Evolutionary conservation across 2,888 invertebrate genomes (phyloP).

Genomic region (Acronicta alni): DNA sequence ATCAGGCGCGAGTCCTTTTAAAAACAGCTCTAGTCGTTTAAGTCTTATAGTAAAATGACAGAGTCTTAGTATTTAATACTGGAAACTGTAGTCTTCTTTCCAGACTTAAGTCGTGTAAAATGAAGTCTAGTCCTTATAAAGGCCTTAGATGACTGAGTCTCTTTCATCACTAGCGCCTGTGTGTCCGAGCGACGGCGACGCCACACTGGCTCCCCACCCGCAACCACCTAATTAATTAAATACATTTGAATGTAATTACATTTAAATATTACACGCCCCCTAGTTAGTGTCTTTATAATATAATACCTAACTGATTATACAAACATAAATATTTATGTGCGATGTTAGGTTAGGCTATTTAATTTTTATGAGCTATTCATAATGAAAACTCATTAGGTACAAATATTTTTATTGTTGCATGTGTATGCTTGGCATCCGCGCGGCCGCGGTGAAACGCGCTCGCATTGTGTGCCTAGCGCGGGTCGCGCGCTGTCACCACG

Average conservation of each 20-base stretch:
- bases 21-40: too few species aligned
- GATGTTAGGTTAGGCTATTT: constrained; percentile 28
- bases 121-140: too few species aligned
- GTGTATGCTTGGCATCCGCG: constrained; percentile 37
- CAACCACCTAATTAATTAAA: neutral
- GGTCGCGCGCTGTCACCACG: constrained; percentile 7
- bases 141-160: too few species aligned
- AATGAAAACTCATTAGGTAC: constrained; percentile 56
- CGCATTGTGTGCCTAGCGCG: constrained; percentile 16
- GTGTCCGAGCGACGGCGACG: too few species aligned
- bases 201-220: neutral
- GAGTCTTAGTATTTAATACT: too few species aligned
- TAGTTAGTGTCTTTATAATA: constrained; percentile 3
- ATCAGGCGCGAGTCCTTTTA: too few species aligned
- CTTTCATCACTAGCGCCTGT: too few species aligned
- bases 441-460: constrained; percentile 38
- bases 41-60: too few species aligned
- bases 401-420: constrained; percentile 52
- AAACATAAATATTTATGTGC: constrained; percentile 41
- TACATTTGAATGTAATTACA: constrained; percentile 5
- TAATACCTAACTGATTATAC: constrained; percentile 16
- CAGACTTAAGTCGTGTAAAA: too few species aligned
- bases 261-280: constrained; percentile 4
- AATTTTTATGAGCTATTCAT: constrained; percentile 53
- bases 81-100: too few species aligned